Base-by-base conservation (phyloP, 53 echinoderm and acorn worm genomes). In the Astropecten irregularis region DNA sequence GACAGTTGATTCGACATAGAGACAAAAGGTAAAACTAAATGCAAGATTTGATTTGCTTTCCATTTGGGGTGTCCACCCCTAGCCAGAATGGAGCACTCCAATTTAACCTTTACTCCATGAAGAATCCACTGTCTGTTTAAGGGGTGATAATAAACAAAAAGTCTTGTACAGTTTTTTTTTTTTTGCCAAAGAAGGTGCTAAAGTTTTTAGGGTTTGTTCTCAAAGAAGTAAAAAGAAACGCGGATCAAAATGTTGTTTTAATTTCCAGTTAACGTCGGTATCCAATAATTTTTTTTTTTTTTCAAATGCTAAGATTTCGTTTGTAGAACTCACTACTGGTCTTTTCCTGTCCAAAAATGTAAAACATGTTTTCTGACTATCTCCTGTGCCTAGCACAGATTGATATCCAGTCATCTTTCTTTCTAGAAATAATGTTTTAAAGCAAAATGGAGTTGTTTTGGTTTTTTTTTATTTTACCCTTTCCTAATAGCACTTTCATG, bases 161-260 rank as follows among this genome's bases (percentile, higher is more conserved):
- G 11, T 73, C 29, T 55, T 73, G 74, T 73, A 55, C 56, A 55
- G 74, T 73, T 42, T 42, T 42, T 42, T 42, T 73, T 44, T 61
- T 46, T 77, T 77, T 77, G 77, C 77, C 62, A 77, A 77, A 77
- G 77, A 77, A 38, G 77, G 77, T 77, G 77, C 77, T 77, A 77
- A n/a, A 77, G 77, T 61, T 61, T 60, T 5, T 25, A 46, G 72
- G 30, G 4, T 37, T 38, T 52, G 37, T 38, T 54, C 74, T 54
- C 39, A 23, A 42, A 54, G 40, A 39, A n/a, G 26, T 73, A 52
- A 50, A 58, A 52, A 9, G 28, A 16, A 52, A 71, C n/a, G n/a
- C n/a, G n/a, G n/a, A n/a, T n/a, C 49, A 4, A 51, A 71, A n/a
- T 49, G 71, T 71, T 50, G 71, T 23, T 49, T 48, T 71, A n/a